Conservation (phyloP, 2,888 invertebrate genomes). For the Cylindroiulus punctatus region DNA sequence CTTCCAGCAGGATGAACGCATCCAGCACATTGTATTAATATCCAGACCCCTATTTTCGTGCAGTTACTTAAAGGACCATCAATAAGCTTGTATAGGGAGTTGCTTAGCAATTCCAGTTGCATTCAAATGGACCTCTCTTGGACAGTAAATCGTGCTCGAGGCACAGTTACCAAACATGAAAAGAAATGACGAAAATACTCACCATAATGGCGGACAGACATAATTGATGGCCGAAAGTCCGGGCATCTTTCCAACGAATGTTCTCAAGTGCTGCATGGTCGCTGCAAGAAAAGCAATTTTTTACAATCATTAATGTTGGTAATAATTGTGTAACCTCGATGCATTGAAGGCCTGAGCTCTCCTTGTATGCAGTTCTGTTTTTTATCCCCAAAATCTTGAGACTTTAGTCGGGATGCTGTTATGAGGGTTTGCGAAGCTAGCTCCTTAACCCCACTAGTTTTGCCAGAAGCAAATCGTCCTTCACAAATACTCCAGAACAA, state of each 20-base stretch:
- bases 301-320: slow-evolving; percentile 5
- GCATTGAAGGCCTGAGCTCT: neutral
- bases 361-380: neutral
- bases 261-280: neutral
- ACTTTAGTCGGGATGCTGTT: neutral
- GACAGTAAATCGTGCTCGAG: neutral
- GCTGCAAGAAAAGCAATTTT: slow-evolving; percentile 27
- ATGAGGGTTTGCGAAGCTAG: neutral
- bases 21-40: slow-evolving; percentile 21
- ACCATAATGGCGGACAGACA: neutral
- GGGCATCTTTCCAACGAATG: slow-evolving; percentile 12
- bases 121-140: neutral
- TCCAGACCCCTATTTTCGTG: neutral
- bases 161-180: neutral
- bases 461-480: neutral
- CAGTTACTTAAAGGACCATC: slow-evolving; percentile 38
- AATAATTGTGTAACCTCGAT: neutral
- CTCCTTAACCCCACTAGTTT: neutral
- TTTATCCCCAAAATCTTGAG: too few species aligned
- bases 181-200: slow-evolving; percentile 4
- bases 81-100: neutral
- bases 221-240: neutral
- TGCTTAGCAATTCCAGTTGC: slow-evolving; percentile 12
- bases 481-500: neutral
- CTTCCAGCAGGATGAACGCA: slow-evolving; percentile 23